Evolutionary conservation across 2,113 vertebrate genomes (phyloP).

Genomic region (Ophthalmolycus amberensis): DNA sequence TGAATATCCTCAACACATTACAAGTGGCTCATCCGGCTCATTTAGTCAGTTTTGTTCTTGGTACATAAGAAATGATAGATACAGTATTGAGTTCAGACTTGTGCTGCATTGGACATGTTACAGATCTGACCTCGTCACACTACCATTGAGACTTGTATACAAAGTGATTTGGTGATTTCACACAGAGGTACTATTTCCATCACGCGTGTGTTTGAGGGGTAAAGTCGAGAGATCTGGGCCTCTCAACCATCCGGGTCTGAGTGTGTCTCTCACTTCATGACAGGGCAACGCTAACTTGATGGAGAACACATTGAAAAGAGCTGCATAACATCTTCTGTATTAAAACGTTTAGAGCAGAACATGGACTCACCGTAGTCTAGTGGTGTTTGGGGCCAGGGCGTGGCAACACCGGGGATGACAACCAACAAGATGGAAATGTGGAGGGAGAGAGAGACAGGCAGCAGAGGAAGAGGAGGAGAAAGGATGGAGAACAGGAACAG

Average conservation of each 20-base stretch:
- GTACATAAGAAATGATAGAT: too few species aligned
- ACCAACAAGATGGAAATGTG: conserved; percentile 59
- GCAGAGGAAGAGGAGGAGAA: conserved; percentile 19
- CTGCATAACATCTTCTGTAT: background rate
- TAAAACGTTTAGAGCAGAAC: background rate
- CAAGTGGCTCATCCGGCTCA: too few species aligned
- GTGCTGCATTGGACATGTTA: too few species aligned
- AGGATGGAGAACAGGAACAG: conserved; percentile 53
- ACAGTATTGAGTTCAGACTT: too few species aligned
- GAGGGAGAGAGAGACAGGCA: conserved; percentile 21
- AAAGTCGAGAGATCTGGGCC: background rate
- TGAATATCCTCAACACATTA: too few species aligned
- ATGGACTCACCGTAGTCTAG: conserved; percentile 83
- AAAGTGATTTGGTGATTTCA: background rate
- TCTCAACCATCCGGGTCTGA: background rate
- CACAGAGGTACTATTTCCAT: background rate
- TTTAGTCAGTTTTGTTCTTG: too few species aligned
- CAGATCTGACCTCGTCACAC: too few species aligned
- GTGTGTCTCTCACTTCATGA: background rate
- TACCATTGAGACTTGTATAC: too few species aligned
- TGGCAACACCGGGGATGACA: conserved; percentile 71
- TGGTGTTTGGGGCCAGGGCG: conserved; percentile 59
- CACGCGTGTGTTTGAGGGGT: background rate
- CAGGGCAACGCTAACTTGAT: background rate
- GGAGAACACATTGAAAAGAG: background rate